These are phyloP conservation scores for Lochmaea crataegi DNA, from an alignment of 2,888 invertebrate genomes.

Conservation along the genomic window DNA sequence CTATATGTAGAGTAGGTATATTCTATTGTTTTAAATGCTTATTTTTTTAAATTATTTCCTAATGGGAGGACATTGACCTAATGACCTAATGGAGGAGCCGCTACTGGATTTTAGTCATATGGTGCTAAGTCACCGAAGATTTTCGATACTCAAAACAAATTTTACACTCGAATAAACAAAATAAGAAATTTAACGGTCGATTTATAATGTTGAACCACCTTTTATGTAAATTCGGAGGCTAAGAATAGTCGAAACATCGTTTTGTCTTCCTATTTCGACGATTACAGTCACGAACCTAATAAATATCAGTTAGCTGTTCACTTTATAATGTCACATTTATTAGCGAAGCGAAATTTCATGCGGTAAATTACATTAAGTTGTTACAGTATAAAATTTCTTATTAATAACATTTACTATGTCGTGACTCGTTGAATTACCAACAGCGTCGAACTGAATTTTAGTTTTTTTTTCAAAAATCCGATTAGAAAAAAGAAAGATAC, in stretches of 20 bases:
- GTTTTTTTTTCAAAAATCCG: no score
- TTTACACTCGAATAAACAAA: no score
- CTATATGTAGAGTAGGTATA: no score
- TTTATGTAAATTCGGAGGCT: neutral
- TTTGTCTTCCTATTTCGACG: neutral
- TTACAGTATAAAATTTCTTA: neutral
- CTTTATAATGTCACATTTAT: neutral
- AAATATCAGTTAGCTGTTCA: constrained; percentile 4
- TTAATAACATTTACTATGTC: neutral
- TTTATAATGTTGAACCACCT: constrained; percentile 1
- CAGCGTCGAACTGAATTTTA: no score
- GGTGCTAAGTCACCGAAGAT: no score
- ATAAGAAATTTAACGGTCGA: neutral
- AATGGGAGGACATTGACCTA: no score
- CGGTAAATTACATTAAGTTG: neutral
- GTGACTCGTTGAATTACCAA: neutral
- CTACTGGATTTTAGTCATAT: no score
- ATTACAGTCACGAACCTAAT: neutral
- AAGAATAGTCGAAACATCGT: constrained; percentile 5
- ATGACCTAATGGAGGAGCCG: no score
- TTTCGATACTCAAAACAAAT: no score
- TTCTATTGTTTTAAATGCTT: no score
- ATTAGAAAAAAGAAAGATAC: neutral
- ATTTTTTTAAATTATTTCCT: no score
- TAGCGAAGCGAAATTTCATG: neutral